Percentiles rank a stretch among this genome's conserved stretches.
phyloP scores from a whole-genome alignment of 2,888 invertebrate genomes.

The Seira ritae region DNA sequence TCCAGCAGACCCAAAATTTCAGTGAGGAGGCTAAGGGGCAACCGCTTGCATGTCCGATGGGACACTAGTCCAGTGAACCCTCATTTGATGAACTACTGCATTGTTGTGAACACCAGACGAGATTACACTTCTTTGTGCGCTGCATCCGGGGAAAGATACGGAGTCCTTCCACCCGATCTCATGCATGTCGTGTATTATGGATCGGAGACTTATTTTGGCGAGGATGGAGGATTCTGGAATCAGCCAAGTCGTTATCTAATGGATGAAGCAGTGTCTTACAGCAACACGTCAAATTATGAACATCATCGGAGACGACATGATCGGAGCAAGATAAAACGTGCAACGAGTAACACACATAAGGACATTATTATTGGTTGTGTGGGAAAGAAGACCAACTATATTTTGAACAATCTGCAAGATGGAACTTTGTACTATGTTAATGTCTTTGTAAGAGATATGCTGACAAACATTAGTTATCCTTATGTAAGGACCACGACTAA shows the following conservation, averaged over 20 bases:
- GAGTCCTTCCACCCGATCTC: conserved; percentile 74
- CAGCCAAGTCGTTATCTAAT: conserved; percentile 43
- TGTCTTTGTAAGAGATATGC: conserved; percentile 78
- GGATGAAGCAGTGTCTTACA: conserved; percentile 25
- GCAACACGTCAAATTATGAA: conserved; percentile 9
- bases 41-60: conserved; percentile 72
- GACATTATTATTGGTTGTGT: conserved; percentile 77
- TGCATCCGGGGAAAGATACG: conserved; percentile 76
- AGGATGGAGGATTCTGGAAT: conserved; percentile 57
- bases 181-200: conserved; percentile 72
- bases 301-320: conserved; percentile 39
- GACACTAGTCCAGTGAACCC: conserved; percentile 77
- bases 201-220: conserved; percentile 49
- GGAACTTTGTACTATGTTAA: conserved; percentile 78
- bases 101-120: conserved; percentile 77
- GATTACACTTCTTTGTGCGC: conserved; percentile 78
- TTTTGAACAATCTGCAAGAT: conserved; percentile 77
- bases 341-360: conserved; percentile 55
- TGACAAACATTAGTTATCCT: conserved; percentile 78
- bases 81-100: conserved; percentile 78
- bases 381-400: conserved; percentile 77
- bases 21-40: conserved; percentile 67
- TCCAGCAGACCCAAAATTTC: conserved; percentile 64
- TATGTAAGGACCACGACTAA: conserved; percentile 76
- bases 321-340: conserved; percentile 49